phyloP scores from a whole-genome alignment of 2,888 invertebrate species.

The Dicycla oo region DNA sequence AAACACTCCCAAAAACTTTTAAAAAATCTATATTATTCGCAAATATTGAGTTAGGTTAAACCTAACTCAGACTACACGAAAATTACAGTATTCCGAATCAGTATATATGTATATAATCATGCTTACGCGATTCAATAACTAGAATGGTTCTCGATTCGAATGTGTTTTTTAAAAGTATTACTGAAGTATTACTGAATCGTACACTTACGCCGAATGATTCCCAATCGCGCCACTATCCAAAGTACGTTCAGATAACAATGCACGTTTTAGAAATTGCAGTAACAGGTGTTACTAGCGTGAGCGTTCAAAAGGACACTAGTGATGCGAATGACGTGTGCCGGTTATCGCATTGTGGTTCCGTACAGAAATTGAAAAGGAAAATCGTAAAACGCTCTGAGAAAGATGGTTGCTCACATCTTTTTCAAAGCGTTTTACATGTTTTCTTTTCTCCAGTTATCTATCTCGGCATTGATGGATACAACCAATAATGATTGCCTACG shows the following conservation, averaged over 20 bases:
- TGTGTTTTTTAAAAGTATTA: slow-evolving; percentile 14
- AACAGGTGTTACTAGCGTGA: slow-evolving; percentile 20
- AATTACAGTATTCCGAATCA: neutral
- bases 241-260: slow-evolving; percentile 20
- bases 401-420: neutral
- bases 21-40: slow-evolving; percentile 11
- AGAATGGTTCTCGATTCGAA: slow-evolving; percentile 13
- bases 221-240: slow-evolving; percentile 26
- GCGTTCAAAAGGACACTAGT: slow-evolving; percentile 25
- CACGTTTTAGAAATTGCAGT: slow-evolving; percentile 31
- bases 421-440: neutral
- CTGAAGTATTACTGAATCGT: slow-evolving; percentile 39
- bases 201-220: slow-evolving; percentile 25
- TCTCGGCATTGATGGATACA: neutral
- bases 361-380: neutral
- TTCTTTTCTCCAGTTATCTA: neutral
- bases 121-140: slow-evolving; percentile 5
- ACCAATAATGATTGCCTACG: neutral
- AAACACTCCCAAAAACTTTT: neutral
- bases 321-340: neutral
- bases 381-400: neutral
- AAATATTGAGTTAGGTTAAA: slow-evolving; percentile 11
- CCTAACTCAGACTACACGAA: neutral
- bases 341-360: neutral
- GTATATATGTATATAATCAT: too few relatives aligned